These are phyloP conservation scores for Calosoma granatense DNA, from an alignment of 1,140 invertebrate genomes.

Conservation along the genomic window DNA sequence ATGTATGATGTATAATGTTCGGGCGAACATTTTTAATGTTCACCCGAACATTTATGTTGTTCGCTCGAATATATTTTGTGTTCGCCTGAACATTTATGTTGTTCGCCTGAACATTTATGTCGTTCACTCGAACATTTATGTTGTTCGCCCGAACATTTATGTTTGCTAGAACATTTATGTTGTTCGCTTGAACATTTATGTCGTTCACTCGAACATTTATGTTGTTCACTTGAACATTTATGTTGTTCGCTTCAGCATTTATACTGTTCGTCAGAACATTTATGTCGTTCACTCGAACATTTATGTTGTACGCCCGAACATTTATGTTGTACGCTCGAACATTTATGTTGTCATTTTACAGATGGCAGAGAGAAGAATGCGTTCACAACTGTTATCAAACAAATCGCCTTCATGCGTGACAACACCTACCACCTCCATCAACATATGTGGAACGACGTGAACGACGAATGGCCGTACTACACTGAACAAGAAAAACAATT, in stretches of 20 bases:
- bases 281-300: neutral
- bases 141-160: no score
- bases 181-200: neutral
- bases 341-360: slow-evolving; percentile 35
- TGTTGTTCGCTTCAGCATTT: neutral
- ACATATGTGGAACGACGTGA: slow-evolving; percentile 84
- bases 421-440: slow-evolving; percentile 79
- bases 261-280: neutral
- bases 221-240: neutral
- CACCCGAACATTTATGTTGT: slow-evolving; percentile 4
- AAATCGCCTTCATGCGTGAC: slow-evolving; percentile 70
- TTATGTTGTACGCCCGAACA: neutral
- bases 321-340: neutral
- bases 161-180: neutral
- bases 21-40: neutral
- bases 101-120: neutral
- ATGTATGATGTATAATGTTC: slow-evolving; percentile 18
- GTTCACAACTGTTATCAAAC: slow-evolving; percentile 61
- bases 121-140: no score
- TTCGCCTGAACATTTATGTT: neutral
- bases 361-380: slow-evolving; percentile 76
- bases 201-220: neutral
- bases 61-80: no score
- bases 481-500: slow-evolving; percentile 77
- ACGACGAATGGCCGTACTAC: slow-evolving; percentile 90